Conservation (phyloP, 2,797 vertebrate genomes). For the Pantherophis alleghaniensis region DNA sequence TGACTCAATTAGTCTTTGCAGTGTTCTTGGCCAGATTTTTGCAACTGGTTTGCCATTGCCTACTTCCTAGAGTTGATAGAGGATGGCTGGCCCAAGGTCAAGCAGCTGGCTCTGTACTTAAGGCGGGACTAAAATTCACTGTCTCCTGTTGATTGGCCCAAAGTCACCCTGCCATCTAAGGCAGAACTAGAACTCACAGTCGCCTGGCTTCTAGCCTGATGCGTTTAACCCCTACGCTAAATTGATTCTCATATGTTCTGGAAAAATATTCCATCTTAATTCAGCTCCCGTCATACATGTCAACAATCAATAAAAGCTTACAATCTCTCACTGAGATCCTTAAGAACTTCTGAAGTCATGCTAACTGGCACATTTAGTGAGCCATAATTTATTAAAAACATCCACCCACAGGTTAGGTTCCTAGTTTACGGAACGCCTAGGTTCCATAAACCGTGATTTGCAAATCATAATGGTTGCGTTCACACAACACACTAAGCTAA, state of each 20-base stretch:
- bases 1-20: background rate
- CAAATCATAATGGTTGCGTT: background rate
- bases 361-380: background rate
- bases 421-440: no score
- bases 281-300: background rate
- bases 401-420: background rate
- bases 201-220: background rate
- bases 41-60: background rate
- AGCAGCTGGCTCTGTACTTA: background rate
- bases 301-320: background rate
- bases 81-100: background rate
- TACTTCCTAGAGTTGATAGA: background rate
- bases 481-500: background rate
- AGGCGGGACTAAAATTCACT: background rate
- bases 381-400: background rate
- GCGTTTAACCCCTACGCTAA: background rate
- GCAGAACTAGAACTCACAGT: background rate
- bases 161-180: background rate
- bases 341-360: background rate
- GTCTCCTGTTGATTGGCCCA: background rate
- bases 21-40: background rate
- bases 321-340: background rate
- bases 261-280: background rate
- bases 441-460: background rate
- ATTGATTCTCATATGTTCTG: background rate